These are phyloP conservation scores for Luscinia luscinia DNA, from an alignment of 2,797 vertebrate genomes.

Conservation along the genomic window DNA sequence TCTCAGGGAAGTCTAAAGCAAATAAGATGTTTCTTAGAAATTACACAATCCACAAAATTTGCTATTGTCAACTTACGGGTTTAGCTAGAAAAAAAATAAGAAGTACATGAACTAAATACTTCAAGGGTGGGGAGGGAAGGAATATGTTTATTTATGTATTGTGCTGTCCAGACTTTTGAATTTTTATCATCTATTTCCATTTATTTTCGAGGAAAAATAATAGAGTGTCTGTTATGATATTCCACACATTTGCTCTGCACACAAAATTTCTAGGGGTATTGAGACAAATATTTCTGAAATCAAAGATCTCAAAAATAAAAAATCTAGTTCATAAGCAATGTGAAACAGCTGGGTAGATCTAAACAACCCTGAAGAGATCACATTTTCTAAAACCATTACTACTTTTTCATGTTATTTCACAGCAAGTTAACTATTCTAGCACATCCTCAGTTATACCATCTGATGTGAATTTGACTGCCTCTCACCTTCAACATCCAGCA, in stretches of 20 bases:
- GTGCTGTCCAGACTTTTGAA: neutral
- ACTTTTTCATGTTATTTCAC: neutral
- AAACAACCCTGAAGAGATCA: neutral
- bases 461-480: neutral
- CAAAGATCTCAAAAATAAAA: neutral
- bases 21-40: neutral
- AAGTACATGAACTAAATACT: neutral
- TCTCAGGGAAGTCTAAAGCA: neutral
- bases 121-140: accelerated
- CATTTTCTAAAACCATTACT: neutral
- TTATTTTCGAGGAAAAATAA: neutral
- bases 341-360: neutral
- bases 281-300: neutral
- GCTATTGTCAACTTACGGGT: neutral
- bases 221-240: neutral
- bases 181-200: neutral
- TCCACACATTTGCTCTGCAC: neutral
- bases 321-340: neutral
- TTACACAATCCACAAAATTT: neutral
- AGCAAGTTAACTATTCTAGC: neutral
- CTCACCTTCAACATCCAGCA: neutral
- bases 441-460: neutral
- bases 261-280: neutral
- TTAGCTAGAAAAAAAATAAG: neutral
- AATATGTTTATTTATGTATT: neutral